Conservation (phyloP, 2,113 vertebrate genomes). For the human (Homo sapiens) region GRCh38 chr15:61969501-61970000, state of each 20-base stretch:
- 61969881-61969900: background rate
- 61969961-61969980: background rate
- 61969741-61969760: constrained; percentile 33
- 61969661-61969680: background rate
- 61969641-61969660: background rate
- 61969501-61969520: background rate
- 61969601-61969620: background rate
- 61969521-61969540: background rate
- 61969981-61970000: background rate
- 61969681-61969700: constrained; percentile 39
- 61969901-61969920: background rate
- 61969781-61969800: background rate
- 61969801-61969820: background rate
- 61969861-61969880: background rate
- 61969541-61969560: background rate
- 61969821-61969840: background rate
- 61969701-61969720: background rate
- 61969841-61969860: constrained; percentile 48
- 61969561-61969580: background rate
- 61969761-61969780: background rate
- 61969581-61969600: background rate
- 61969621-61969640: background rate
- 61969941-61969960: background rate
- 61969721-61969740: constrained; percentile 27
- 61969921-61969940: background rate